These are phyloP conservation scores for Myotis brandtii DNA, from an alignment of 2,113 vertebrate species.

Conservation along the genomic window DNA sequence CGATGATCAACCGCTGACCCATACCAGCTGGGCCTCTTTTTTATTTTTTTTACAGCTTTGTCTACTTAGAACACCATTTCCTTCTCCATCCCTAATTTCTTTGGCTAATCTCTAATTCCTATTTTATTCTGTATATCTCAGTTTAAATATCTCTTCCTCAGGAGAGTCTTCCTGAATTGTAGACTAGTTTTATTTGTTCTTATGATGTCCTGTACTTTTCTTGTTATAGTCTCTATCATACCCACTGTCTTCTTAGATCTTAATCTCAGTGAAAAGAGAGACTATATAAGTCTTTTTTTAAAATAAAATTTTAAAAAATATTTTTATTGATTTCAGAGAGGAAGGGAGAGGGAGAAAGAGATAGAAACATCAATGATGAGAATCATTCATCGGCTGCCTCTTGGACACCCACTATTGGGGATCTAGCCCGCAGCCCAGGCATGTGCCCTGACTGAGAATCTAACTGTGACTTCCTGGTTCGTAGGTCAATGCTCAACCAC, in stretches of 20 bases:
- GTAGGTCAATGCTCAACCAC: too few relatives aligned
- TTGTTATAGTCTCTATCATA: not conserved
- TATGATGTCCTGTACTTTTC: not conserved
- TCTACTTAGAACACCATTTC: not conserved
- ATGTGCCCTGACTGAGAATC: too few relatives aligned
- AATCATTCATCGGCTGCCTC: too few relatives aligned
- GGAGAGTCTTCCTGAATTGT: slow-evolving; percentile 3
- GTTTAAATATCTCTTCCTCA: slow-evolving; percentile 26
- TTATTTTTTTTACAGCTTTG: not conserved
- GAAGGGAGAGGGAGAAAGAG: too few relatives aligned
- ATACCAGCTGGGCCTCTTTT: too few relatives aligned
- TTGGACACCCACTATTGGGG: too few relatives aligned
- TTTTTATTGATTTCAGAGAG: too few relatives aligned
- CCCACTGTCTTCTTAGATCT: not conserved
- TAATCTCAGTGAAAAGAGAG: not conserved
- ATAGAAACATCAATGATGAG: too few relatives aligned
- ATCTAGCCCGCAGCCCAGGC: too few relatives aligned
- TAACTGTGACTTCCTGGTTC: too few relatives aligned
- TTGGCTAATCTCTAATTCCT: not conserved
- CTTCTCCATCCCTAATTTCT: not conserved
- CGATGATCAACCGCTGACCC: too few relatives aligned
- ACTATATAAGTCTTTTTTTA: not conserved
- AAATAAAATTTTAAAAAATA: too few relatives aligned
- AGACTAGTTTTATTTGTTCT: slow-evolving; percentile 36
- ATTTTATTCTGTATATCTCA: not conserved